Evolutionary conservation across 2,113 vertebrate species (phyloP).

Genomic region (Austrofundulus limnaeus): DNA sequence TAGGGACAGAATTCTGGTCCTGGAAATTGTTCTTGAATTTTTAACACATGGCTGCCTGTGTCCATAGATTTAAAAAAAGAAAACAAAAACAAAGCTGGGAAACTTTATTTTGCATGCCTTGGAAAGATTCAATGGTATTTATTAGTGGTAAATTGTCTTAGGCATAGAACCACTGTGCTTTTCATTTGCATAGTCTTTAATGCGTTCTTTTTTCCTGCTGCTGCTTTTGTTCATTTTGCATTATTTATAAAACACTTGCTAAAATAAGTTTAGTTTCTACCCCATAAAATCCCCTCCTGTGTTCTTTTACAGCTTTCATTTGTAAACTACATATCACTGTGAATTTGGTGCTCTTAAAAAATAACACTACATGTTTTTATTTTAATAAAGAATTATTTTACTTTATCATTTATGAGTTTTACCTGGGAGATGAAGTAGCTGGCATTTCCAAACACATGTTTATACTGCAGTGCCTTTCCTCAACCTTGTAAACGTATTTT

Average conservation of each 20-base stretch:
- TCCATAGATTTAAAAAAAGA: slow-evolving; percentile 5
- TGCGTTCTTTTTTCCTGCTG: slow-evolving; percentile 6
- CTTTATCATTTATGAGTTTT: slow-evolving; percentile 22
- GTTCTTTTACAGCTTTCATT: slow-evolving; percentile 33
- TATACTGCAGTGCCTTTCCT: slow-evolving; percentile 73
- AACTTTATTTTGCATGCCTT: slow-evolving; percentile 2
- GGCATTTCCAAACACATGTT: slow-evolving; percentile 21
- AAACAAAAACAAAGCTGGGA: neutral
- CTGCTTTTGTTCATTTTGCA: neutral
- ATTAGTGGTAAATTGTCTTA: slow-evolving; percentile 32
- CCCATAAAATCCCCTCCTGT: neutral
- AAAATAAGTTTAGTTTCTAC: too few relatives aligned
- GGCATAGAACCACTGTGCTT: slow-evolving; percentile 25
- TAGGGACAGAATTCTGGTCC: too few relatives aligned
- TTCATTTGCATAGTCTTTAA: neutral
- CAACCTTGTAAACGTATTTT: slow-evolving; percentile 30
- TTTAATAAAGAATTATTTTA: slow-evolving; percentile 68
- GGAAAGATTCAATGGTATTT: neutral
- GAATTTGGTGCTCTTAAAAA: slow-evolving; percentile 72
- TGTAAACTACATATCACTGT: slow-evolving; percentile 74
- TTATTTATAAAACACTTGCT: neutral
- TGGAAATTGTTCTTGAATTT: neutral
- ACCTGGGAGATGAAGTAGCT: slow-evolving; percentile 38
- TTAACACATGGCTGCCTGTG: slow-evolving; percentile 2
- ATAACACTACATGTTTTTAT: slow-evolving; percentile 54